Evolutionary conservation across 2,113 vertebrate genomes (phyloP).

Genomic region (Deroptyus accipitrinus): DNA sequence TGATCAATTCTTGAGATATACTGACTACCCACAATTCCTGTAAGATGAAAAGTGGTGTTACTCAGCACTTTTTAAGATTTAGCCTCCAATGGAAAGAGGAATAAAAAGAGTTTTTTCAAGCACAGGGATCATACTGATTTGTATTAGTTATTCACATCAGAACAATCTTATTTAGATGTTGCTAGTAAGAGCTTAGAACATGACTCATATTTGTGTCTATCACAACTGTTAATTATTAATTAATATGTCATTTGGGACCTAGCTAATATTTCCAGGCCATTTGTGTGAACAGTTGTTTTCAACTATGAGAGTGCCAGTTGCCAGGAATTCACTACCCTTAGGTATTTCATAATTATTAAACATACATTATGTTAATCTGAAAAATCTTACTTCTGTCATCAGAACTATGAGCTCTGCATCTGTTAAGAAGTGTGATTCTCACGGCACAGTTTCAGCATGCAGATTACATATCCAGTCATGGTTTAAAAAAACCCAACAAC

Average conservation of each 20-base stretch:
- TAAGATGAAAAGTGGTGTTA: neutral
- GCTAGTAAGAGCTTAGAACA: neutral
- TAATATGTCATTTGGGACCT: neutral
- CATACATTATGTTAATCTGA: neutral
- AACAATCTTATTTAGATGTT: neutral
- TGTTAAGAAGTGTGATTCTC: neutral
- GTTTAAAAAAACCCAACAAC: neutral
- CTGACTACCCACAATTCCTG: neutral
- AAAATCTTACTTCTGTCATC: neutral
- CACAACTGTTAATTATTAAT: constrained; percentile 52
- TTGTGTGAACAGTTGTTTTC: constrained; percentile 35
- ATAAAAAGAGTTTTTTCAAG: neutral
- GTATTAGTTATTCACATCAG: neutral
- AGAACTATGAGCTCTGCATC: neutral
- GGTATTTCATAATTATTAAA: neutral
- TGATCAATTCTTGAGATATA: neutral
- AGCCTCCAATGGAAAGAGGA: neutral
- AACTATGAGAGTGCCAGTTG: neutral
- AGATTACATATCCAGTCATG: neutral
- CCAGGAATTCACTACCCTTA: neutral
- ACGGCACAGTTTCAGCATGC: neutral
- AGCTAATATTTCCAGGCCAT: constrained; percentile 22
- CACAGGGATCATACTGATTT: neutral
- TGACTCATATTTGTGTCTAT: neutral
- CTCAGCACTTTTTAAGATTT: neutral